Percentiles rank a stretch among this genome's conserved stretches.
phyloP scores from a whole-genome alignment of 2,113 vertebrate genomes.

The Syngnathus scovelli region DNA sequence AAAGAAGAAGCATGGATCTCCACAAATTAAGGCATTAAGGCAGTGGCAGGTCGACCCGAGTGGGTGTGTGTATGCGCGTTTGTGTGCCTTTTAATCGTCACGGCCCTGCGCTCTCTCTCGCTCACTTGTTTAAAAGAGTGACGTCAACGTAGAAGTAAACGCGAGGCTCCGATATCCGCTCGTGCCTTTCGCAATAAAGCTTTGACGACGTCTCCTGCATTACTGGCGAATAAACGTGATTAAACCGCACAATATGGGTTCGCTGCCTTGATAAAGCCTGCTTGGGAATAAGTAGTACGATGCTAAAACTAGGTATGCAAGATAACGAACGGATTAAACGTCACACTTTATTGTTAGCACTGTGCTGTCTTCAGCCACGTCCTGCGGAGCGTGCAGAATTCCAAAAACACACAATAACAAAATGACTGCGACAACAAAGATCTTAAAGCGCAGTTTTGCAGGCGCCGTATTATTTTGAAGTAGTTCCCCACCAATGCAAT shows the following conservation, averaged over 20 bases:
- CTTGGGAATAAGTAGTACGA: too few species aligned
- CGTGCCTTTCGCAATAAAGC: slow-evolving; percentile 33
- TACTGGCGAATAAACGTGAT: background rate
- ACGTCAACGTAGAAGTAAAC: background rate
- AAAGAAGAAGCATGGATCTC: background rate
- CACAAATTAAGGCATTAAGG: background rate
- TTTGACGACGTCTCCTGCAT: background rate
- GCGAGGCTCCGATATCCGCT: background rate
- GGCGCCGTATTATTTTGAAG: slow-evolving; percentile 31
- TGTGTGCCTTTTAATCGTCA: slow-evolving; percentile 20
- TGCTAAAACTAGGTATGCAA: background rate
- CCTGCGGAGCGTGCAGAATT: background rate
- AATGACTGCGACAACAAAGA: background rate
- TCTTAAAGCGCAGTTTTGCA: background rate
- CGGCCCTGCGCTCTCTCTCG: slow-evolving; percentile 29
- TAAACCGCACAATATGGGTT: background rate
- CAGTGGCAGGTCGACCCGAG: slow-evolving; percentile 10
- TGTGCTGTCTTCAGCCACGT: background rate
- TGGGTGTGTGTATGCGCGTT: slow-evolving; percentile 21
- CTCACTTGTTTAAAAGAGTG: slow-evolving; percentile 25
- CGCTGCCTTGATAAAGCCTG: background rate
- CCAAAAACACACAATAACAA: background rate
- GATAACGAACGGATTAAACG: background rate
- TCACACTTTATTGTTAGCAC: background rate
- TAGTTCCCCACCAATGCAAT: slow-evolving; percentile 4